Evolutionary conservation across 1,140 invertebrate species (phyloP).

Genomic region (Tribolium castaneum): DNA sequence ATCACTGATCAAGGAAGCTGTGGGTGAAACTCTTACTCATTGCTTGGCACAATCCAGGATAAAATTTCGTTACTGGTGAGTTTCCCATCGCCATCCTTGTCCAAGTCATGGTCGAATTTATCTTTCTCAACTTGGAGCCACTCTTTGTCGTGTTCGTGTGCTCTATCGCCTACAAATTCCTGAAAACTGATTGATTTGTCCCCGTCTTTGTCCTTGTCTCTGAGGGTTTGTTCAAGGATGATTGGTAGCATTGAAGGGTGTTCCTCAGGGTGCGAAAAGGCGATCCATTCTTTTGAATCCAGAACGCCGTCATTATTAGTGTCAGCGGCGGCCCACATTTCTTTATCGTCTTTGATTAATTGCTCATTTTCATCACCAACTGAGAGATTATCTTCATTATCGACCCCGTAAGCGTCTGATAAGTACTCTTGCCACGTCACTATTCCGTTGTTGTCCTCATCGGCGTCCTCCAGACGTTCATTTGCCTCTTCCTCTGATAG

Average conservation of each 20-base stretch:
- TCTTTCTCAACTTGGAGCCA: slow-evolving; percentile 88
- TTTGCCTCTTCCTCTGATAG: slow-evolving; percentile 89
- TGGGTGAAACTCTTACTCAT: slow-evolving; percentile 70
- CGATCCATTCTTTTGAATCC: slow-evolving; percentile 83
- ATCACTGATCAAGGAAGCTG: no score
- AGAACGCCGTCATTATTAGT: slow-evolving; percentile 84
- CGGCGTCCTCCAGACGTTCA: slow-evolving; percentile 88
- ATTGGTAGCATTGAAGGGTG: slow-evolving; percentile 88
- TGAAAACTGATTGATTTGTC: slow-evolving; percentile 87
- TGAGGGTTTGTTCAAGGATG: slow-evolving; percentile 84
- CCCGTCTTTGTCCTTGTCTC: slow-evolving; percentile 86
- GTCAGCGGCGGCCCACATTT: slow-evolving; percentile 90
- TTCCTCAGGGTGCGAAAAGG: slow-evolving; percentile 95
- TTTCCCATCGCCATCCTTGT: slow-evolving; percentile 87
- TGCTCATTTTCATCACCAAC: slow-evolving; percentile 54
- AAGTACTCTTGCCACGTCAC: slow-evolving; percentile 93
- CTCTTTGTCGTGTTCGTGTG: slow-evolving; percentile 80
- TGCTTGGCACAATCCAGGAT: slow-evolving; percentile 92
- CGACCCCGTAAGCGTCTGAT: slow-evolving; percentile 80
- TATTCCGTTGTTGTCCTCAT: slow-evolving; percentile 83
- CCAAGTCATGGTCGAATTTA: slow-evolving; percentile 90
- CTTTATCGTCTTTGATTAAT: slow-evolving; percentile 82
- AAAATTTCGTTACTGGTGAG: slow-evolving; percentile 85
- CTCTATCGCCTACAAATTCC: slow-evolving; percentile 85
- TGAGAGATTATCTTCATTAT: slow-evolving; percentile 54